These are phyloP conservation scores for Amazona finschi DNA, from an alignment of 2,797 vertebrate genomes.

Conservation along the genomic window DNA sequence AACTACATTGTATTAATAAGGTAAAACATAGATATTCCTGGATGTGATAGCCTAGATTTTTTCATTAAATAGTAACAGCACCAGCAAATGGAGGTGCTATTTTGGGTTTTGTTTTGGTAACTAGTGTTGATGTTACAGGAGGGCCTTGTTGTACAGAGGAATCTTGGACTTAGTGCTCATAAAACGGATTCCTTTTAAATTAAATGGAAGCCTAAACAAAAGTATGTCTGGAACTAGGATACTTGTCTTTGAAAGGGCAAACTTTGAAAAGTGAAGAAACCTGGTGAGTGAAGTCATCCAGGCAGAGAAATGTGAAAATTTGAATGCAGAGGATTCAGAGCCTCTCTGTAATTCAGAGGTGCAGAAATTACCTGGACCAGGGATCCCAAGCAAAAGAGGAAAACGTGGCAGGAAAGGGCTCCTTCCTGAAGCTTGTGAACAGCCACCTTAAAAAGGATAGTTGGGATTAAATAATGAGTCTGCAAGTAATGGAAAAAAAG, in stretches of 20 bases:
- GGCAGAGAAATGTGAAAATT: not conserved
- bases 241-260: constrained; percentile 46
- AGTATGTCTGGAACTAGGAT: constrained; percentile 16
- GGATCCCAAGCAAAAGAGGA: not conserved
- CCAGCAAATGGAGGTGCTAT: constrained; percentile 32
- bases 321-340: not conserved
- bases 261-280: constrained; percentile 25
- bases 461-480: not conserved
- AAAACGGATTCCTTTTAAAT: constrained; percentile 64
- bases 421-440: not conserved
- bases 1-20: constrained; percentile 19
- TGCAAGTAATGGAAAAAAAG: constrained; percentile 48
- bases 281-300: constrained; percentile 12
- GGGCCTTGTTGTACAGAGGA: constrained; percentile 29
- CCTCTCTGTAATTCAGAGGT: not conserved
- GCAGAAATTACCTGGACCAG: not conserved
- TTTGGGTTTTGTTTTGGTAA: constrained; percentile 67
- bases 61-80: constrained; percentile 35
- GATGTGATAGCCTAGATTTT: not conserved
- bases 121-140: constrained; percentile 56
- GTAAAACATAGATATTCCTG: constrained; percentile 38
- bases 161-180: constrained; percentile 29
- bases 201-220: constrained; percentile 60
- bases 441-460: constrained; percentile 44
- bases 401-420: not conserved